Conservation (phyloP, 2,888 invertebrate species). For the Dasysyrphus tricinctus region DNA sequence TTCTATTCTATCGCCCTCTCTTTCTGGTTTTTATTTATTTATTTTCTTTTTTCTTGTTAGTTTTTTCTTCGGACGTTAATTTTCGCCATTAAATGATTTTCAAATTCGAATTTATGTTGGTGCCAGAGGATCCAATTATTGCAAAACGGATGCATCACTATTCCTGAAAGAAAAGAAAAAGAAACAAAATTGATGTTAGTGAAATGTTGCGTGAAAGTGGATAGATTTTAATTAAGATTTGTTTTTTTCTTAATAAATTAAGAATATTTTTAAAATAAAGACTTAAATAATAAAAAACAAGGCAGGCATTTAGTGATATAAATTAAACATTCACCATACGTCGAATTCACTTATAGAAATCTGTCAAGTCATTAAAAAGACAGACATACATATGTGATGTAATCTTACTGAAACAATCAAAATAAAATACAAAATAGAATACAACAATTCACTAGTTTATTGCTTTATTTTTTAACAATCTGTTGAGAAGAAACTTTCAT, state of each 20-base stretch:
- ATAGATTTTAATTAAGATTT: constrained; percentile 2
- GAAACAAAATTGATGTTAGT: background rate
- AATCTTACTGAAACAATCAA: no score
- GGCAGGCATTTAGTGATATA: no score
- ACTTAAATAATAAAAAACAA: background rate
- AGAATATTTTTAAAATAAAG: background rate
- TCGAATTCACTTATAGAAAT: no score
- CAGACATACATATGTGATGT: no score
- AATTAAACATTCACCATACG: no score
- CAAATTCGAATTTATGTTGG: constrained; percentile 59
- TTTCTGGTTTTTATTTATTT: background rate
- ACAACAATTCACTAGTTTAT: no score
- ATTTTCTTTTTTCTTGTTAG: constrained; percentile 30
- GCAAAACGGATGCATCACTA: constrained; percentile 57
- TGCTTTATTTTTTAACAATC: no score
- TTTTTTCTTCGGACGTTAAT: constrained; percentile 66
- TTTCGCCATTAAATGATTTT: constrained; percentile 65
- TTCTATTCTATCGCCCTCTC: background rate
- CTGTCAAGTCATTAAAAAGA: no score
- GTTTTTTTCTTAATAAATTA: background rate
- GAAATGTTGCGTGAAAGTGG: background rate
- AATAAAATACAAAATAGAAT: no score
- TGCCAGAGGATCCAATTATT: constrained; percentile 46
- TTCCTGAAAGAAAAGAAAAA: constrained; percentile 36
- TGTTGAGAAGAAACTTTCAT: no score